phyloP scores from a whole-genome alignment of 2,888 invertebrate species.

The Brachyopa scutellaris region DNA sequence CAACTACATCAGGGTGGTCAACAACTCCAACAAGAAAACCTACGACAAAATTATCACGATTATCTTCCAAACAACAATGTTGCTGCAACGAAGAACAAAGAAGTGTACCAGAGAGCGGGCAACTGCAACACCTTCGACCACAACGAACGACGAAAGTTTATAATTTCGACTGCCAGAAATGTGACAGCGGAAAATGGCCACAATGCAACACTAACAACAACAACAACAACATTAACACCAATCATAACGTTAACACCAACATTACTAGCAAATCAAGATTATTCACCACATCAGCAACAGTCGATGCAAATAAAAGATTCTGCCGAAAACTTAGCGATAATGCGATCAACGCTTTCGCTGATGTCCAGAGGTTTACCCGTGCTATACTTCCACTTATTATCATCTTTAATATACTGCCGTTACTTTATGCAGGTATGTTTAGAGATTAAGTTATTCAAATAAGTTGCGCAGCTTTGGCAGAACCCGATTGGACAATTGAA shows the following conservation, averaged over 20 bases:
- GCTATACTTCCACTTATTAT: conserved; percentile 80
- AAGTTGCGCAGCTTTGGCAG: not conserved
- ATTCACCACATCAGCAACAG: conserved; percentile 1
- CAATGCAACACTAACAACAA: conserved; percentile 32
- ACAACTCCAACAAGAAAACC: conserved; percentile 68
- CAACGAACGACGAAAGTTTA: conserved; percentile 53
- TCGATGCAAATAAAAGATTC: conserved; percentile 2
- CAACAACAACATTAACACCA: not conserved
- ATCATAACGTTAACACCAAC: conserved; percentile 15
- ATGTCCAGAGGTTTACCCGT: conserved; percentile 79
- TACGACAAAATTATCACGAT: conserved; percentile 75
- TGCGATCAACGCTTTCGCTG: conserved; percentile 76
- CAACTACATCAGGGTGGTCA: conserved; percentile 47
- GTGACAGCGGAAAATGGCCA: conserved; percentile 44
- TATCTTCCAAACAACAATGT: conserved; percentile 77
- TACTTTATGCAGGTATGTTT: conserved; percentile 81
- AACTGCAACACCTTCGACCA: conserved; percentile 56
- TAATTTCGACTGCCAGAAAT: conserved; percentile 45
- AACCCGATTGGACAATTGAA: not conserved
- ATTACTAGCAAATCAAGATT: conserved; percentile 35
- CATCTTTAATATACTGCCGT: conserved; percentile 82
- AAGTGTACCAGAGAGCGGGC: conserved; percentile 35
- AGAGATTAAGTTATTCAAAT: not conserved
- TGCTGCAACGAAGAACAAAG: conserved; percentile 49
- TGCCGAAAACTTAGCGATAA: conserved; percentile 46